Conservation (phyloP, 2,113 vertebrate species). For the Pseudopodoces humilis region DNA sequence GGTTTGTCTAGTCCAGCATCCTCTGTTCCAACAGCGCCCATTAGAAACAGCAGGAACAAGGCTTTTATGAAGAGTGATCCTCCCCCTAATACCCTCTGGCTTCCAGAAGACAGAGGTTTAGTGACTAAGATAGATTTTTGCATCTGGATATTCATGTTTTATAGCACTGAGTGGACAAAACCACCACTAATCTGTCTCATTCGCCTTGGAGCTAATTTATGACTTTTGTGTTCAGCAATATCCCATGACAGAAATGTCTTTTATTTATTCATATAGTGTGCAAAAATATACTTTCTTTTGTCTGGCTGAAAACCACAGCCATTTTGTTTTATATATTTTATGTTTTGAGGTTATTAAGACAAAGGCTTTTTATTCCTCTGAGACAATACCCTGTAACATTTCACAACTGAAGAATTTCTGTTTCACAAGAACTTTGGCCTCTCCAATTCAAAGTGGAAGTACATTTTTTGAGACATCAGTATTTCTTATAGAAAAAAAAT, state of each 20-base stretch:
- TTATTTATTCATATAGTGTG: not conserved
- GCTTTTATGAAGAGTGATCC: not conserved
- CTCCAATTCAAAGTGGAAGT: slow-evolving; percentile 4
- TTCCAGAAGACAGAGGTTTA: slow-evolving; percentile 7
- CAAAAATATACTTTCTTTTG: not conserved
- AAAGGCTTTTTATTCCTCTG: slow-evolving; percentile 2
- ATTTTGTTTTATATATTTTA: slow-evolving; percentile 33
- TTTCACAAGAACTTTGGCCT: slow-evolving; percentile 42
- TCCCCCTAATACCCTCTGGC: not conserved
- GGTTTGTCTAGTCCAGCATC: not conserved
- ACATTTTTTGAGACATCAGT: not conserved
- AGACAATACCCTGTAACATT: slow-evolving; percentile 10
- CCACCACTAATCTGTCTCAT: not conserved
- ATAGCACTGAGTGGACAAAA: slow-evolving; percentile 1
- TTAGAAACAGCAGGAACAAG: not conserved
- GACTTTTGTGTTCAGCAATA: not conserved
- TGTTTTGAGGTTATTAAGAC: slow-evolving; percentile 28
- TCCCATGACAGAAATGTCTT: not conserved
- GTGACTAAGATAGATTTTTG: not conserved
- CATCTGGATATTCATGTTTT: slow-evolving; percentile 19
- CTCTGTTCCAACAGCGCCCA: not conserved
- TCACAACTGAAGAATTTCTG: slow-evolving; percentile 19
- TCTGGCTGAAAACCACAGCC: not conserved
- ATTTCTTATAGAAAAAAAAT: not conserved
- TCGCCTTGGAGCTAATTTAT: slow-evolving; percentile 19